phyloP scores from a whole-genome alignment of 2,888 invertebrate species.

The Toxonevra muliebris region DNA sequence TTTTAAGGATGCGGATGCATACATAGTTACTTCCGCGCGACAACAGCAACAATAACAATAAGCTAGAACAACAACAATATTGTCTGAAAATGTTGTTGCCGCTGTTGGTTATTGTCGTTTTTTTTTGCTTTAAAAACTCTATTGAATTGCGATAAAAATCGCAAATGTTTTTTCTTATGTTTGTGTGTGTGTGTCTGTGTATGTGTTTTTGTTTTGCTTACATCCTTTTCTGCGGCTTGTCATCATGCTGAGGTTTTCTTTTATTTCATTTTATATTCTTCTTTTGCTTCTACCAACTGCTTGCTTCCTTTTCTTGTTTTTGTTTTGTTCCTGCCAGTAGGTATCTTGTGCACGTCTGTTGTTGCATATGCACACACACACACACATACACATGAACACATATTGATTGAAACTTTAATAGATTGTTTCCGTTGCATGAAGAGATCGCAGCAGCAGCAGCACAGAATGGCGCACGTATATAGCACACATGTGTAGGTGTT shows the following conservation, averaged over 20 bases:
- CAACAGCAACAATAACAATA: not conserved
- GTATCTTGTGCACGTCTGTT: no score
- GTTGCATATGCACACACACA: not conserved
- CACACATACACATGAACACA: not conserved
- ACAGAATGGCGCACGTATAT: no score
- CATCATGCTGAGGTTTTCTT: slow-evolving; percentile 42
- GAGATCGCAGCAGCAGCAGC: not conserved
- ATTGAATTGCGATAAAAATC: slow-evolving; percentile 60
- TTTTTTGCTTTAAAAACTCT: slow-evolving; percentile 39
- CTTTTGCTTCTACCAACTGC: no score
- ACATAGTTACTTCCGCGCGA: slow-evolving; percentile 2
- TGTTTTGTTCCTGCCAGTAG: no score
- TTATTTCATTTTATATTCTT: not conserved
- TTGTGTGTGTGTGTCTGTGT: slow-evolving; percentile 39
- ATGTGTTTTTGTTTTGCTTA: no score
- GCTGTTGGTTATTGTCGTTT: not conserved
- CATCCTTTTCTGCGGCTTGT: slow-evolving; percentile 51
- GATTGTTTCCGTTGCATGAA: slow-evolving; percentile 27
- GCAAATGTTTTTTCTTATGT: slow-evolving; percentile 45
- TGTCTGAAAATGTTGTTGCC: not conserved
- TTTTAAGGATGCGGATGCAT: slow-evolving; percentile 6
- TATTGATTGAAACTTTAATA: slow-evolving; percentile 35
- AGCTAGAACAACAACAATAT: not conserved
- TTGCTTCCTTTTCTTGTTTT: not conserved
- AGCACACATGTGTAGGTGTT: not conserved